A percentile compares a stretch with the other conserved stretches of the same genome.
These are phyloP conservation scores for Progne subis DNA, from an alignment of 2,113 vertebrate genomes.

Conservation along the genomic window DNA sequence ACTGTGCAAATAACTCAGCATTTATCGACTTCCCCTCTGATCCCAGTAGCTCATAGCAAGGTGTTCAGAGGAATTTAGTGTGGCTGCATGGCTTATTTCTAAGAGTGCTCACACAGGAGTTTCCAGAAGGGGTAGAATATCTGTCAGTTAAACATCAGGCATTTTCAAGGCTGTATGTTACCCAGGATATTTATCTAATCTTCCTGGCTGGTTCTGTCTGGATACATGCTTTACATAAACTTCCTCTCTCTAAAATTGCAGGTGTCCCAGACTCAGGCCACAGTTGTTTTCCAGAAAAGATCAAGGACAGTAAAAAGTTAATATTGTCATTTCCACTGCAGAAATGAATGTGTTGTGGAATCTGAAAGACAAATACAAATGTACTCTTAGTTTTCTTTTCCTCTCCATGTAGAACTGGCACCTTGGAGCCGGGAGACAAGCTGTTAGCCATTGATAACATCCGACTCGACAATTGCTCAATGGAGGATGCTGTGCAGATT, in stretches of 20 bases:
- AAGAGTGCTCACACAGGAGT: neutral
- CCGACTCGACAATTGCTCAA: slow-evolving; percentile 91
- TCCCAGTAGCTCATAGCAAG: neutral
- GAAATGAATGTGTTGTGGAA: neutral
- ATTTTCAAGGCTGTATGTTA: neutral
- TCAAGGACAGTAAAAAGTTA: neutral
- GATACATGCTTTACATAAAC: neutral
- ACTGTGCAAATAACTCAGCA: neutral
- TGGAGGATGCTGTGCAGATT: slow-evolving; percentile 94
- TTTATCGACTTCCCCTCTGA: slow-evolving; percentile 12
- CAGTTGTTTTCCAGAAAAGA: neutral
- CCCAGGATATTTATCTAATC: neutral
- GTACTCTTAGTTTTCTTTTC: neutral
- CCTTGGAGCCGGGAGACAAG: slow-evolving; percentile 93
- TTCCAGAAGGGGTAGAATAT: neutral
- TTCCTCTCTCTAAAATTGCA: neutral
- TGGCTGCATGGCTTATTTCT: neutral
- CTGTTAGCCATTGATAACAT: slow-evolving; percentile 95
- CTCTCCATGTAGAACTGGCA: slow-evolving; percentile 84
- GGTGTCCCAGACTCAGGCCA: neutral
- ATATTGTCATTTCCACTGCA: neutral
- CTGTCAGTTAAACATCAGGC: neutral
- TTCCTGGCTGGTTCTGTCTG: neutral
- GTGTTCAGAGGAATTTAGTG: slow-evolving; percentile 3
- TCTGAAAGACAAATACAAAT: slow-evolving; percentile 41